Conservation (phyloP, 37 sponge, comb jelly and placozoan genomes). For the Amphimedon queenslandica region DNA sequence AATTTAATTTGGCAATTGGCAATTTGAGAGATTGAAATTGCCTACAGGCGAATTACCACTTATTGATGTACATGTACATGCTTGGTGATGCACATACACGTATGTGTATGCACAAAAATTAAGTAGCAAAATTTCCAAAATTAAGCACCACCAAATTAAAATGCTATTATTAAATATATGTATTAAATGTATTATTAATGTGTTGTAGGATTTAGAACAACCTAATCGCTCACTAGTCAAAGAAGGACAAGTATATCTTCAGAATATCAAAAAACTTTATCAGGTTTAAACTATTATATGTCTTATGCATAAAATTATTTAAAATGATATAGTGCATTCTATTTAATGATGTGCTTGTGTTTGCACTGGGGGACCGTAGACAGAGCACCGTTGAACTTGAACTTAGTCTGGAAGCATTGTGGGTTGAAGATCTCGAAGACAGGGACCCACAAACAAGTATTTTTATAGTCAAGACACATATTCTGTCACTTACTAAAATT, state of each 20-base stretch:
- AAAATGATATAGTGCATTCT: constrained; percentile 61
- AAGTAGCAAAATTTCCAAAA: too few relatives aligned
- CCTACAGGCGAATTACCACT: too few relatives aligned
- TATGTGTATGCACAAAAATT: too few relatives aligned
- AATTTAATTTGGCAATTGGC: neutral
- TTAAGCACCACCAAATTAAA: too few relatives aligned
- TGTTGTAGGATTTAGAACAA: constrained; percentile 41
- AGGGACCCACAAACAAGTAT: constrained; percentile 85
- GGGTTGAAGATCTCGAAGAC: constrained; percentile 88
- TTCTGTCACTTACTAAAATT: neutral
- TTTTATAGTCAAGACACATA: too few relatives aligned
- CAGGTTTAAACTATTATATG: constrained; percentile 28
- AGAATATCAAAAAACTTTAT: constrained; percentile 77
- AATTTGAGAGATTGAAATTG: neutral
- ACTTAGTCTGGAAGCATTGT: constrained; percentile 78
- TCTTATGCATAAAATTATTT: neutral
- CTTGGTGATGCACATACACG: too few relatives aligned
- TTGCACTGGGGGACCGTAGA: constrained; percentile 76
- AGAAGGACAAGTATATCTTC: constrained; percentile 85
- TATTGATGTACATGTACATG: too few relatives aligned
- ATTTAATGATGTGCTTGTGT: constrained; percentile 88
- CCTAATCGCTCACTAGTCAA: constrained; percentile 57
- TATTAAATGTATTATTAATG: neutral
- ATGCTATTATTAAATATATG: neutral
- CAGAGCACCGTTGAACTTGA: constrained; percentile 76